Evolutionary conservation across 2,888 invertebrate species (phyloP).

Genomic region (Hyles lineata): DNA sequence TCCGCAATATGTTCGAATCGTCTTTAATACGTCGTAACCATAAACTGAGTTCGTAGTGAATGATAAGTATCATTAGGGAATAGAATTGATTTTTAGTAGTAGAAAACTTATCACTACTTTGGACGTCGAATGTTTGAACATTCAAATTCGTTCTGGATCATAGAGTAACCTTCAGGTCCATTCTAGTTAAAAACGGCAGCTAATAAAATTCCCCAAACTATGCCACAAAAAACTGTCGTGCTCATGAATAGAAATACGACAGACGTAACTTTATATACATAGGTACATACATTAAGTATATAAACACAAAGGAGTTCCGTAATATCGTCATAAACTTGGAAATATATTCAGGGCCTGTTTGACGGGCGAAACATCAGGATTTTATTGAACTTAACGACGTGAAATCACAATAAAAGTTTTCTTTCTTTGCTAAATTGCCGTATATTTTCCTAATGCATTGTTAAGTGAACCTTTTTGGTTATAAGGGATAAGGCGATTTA

Average conservation of each 20-base stretch:
- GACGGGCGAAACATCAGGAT: conserved; percentile 18
- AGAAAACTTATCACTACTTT: no score
- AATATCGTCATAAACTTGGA: conserved; percentile 25
- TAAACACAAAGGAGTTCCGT: conserved; percentile 2
- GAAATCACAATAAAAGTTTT: conserved; percentile 26
- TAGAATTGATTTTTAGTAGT: no score
- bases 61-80: no score
- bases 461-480: conserved; percentile 14
- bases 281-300: neutral
- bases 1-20: no score
- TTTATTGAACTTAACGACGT: conserved; percentile 29
- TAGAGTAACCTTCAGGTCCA: no score
- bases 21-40: no score
- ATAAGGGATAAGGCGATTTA: neutral
- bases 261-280: neutral
- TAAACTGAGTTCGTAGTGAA: no score
- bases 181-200: no score
- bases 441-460: conserved; percentile 18
- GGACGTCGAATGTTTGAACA: no score
- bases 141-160: no score
- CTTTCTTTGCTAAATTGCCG: conserved; percentile 7
- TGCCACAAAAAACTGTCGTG: neutral
- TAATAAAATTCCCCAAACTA: no score
- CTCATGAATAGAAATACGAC: neutral
- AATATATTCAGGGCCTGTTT: conserved; percentile 24